phyloP scores from a whole-genome alignment of 2,113 vertebrate genomes.

The Rattus norvegicus region DNA sequence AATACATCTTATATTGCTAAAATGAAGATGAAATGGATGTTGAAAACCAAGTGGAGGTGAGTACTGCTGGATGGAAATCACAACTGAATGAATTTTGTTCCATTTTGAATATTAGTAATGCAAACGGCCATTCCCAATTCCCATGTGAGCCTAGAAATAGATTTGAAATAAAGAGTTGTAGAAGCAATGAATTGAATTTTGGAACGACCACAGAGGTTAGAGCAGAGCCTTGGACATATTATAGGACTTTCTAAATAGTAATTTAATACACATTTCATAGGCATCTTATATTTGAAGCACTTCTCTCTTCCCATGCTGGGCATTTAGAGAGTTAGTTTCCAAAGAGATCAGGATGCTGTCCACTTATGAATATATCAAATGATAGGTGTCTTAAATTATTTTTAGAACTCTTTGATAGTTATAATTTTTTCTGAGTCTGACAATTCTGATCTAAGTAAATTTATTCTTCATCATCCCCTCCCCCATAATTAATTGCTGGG shows the following conservation, averaged over 20 bases:
- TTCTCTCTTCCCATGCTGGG: not conserved
- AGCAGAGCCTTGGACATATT: not conserved
- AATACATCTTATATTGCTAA: slow-evolving; percentile 26
- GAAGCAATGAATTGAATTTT: not conserved
- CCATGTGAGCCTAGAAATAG: not conserved
- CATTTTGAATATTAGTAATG: slow-evolving; percentile 19
- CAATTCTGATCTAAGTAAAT: not conserved
- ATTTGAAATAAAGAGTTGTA: not conserved
- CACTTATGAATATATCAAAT: not conserved
- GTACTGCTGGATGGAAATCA: not conserved
- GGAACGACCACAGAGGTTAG: not conserved
- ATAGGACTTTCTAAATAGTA: not conserved
- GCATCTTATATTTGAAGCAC: not conserved
- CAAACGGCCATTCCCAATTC: not conserved
- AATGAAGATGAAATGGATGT: slow-evolving; percentile 32
- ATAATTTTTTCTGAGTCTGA: not conserved
- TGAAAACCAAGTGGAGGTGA: not conserved
- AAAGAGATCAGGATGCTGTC: not conserved
- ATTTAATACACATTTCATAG: not conserved
- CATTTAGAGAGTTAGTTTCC: not conserved
- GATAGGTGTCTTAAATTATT: slow-evolving; percentile 16
- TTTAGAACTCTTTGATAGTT: slow-evolving; percentile 9
- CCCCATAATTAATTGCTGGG: not conserved
- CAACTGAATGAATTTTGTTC: not conserved
- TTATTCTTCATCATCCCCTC: not conserved